phyloP scores from a whole-genome alignment of 2,797 vertebrate species.

The Ptychadena robeensis region DNA sequence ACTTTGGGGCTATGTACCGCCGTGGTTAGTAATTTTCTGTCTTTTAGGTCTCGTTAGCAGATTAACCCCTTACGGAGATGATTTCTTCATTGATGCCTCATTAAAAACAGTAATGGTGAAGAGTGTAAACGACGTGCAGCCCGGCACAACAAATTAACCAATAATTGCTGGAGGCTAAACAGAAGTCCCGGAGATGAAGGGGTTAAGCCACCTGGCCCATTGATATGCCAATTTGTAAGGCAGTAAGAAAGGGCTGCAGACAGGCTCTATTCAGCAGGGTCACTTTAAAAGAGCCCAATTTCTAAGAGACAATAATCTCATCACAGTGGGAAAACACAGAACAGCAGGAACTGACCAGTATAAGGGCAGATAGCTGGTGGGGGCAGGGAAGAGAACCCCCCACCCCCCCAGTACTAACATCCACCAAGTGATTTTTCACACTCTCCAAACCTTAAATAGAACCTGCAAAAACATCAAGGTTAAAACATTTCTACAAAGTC shows the following conservation, averaged over 20 bases:
- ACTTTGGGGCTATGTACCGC: too few relatives aligned
- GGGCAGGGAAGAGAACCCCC: constrained; percentile 31
- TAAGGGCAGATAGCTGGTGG: constrained; percentile 38
- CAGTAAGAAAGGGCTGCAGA: constrained; percentile 48
- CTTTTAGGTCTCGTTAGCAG: too few relatives aligned
- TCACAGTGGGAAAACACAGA: constrained; percentile 58
- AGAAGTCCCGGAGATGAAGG: background rate
- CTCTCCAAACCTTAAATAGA: background rate
- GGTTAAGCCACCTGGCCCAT: constrained; percentile 59
- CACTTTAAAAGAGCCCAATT: constrained; percentile 51
- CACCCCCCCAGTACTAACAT: background rate
- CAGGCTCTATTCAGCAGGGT: constrained; percentile 47
- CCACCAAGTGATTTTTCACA: background rate
- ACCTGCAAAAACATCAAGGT: background rate
- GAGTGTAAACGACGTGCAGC: background rate
- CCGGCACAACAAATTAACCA: background rate
- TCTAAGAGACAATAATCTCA: constrained; percentile 61
- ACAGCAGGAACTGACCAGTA: constrained; percentile 36
- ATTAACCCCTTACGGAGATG: background rate
- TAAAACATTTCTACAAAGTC: background rate
- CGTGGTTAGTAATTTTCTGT: too few relatives aligned
- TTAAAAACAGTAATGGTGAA: background rate
- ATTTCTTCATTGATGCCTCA: background rate
- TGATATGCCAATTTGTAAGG: constrained; percentile 41
- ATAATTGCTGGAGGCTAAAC: background rate